phyloP scores from a whole-genome alignment of 2,888 invertebrate genomes.

The Nineta flava region DNA sequence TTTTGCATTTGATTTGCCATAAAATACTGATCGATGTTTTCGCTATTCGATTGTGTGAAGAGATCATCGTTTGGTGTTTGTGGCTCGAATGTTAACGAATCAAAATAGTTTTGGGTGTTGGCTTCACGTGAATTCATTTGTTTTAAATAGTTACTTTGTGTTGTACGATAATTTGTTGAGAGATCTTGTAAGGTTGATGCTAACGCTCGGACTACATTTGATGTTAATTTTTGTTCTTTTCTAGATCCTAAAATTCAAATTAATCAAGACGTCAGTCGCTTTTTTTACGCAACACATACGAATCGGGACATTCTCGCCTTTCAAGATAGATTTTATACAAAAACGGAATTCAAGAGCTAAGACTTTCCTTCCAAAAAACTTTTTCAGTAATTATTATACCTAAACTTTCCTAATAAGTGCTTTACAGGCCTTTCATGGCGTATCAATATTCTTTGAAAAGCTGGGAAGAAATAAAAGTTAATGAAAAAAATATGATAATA shows the following conservation, averaged over 20 bases:
- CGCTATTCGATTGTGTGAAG: conserved; percentile 31
- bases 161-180: conserved; percentile 64
- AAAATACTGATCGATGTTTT: conserved; percentile 37
- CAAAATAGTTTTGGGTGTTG: conserved; percentile 69
- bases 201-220: conserved; percentile 72
- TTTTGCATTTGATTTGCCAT: conserved; percentile 15
- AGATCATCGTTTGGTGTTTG: conserved; percentile 28
- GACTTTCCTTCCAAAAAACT: no score
- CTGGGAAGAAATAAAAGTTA: no score
- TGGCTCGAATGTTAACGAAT: conserved; percentile 42
- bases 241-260: conserved; percentile 40
- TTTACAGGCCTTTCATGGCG: no score
- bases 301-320: no score
- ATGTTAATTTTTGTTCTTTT: conserved; percentile 61
- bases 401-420: no score
- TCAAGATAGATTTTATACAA: no score
- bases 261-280: no score
- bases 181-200: conserved; percentile 79
- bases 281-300: no score
- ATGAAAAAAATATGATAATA: no score
- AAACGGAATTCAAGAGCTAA: no score
- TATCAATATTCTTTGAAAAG: no score
- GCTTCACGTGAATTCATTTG: conserved; percentile 84
- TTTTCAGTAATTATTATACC: no score
- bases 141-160: conserved; percentile 74